Evolutionary conservation across 2,113 vertebrate species (phyloP).

Genomic region (Anguilla rostrata): DNA sequence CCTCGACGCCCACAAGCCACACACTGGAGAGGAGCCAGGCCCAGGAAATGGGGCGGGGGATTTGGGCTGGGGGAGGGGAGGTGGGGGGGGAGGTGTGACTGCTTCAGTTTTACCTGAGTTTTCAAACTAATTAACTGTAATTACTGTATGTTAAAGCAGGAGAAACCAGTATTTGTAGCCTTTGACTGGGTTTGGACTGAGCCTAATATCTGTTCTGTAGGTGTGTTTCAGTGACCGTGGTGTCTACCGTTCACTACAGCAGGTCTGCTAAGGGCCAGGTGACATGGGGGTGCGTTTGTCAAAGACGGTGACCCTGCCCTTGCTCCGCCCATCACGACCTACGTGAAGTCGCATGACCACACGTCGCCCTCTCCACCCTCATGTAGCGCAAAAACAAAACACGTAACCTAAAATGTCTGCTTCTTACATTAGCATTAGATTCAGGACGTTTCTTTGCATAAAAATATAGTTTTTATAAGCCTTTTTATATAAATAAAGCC

Average conservation of each 20-base stretch:
- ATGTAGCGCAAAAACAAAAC: constrained; percentile 78
- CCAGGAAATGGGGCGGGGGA: constrained; percentile 28
- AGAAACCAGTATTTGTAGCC: constrained; percentile 78
- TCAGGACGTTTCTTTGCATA: constrained; percentile 68
- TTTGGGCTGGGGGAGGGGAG: constrained; percentile 38
- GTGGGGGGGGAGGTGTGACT: constrained; percentile 64
- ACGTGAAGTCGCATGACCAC: constrained; percentile 68
- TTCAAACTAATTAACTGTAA: constrained; percentile 81
- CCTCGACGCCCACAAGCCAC: constrained; percentile 22
- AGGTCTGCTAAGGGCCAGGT: constrained; percentile 76
- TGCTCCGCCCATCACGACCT: constrained; percentile 76
- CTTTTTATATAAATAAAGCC: constrained; percentile 85
- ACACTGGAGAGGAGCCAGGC: constrained; percentile 9
- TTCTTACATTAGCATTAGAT: constrained; percentile 84
- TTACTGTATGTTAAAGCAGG: constrained; percentile 78
- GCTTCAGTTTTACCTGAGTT: constrained; percentile 47
- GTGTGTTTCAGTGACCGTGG: constrained; percentile 77
- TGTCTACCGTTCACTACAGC: constrained; percentile 75
- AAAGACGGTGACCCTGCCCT: constrained; percentile 74
- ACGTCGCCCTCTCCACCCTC: constrained; percentile 76
- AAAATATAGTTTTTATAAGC: constrained; percentile 98
- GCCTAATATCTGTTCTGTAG: constrained; percentile 74
- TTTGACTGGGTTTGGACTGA: constrained; percentile 78
- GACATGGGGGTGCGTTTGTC: constrained; percentile 79
- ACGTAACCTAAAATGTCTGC: constrained; percentile 68